Evolutionary conservation across 1,140 invertebrate species (phyloP).

Genomic region (Tetraneura akinire): DNA sequence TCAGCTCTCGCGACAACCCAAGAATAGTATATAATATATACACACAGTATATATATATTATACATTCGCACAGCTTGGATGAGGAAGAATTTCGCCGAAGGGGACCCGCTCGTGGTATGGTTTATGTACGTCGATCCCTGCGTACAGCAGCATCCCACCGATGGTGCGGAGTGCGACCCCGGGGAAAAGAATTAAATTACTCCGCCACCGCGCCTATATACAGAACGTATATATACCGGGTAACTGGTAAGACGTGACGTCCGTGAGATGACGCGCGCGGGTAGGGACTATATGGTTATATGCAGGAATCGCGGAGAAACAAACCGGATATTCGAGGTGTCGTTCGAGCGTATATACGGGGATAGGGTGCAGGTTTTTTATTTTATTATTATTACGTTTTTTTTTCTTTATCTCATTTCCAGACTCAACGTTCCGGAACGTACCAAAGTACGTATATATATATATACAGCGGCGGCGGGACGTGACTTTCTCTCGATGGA

Average conservation of each 20-base stretch:
- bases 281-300: background rate
- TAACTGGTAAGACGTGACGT: background rate
- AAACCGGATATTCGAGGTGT: slow-evolving; percentile 48
- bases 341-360: background rate
- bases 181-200: slow-evolving; percentile 51
- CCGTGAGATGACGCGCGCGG: background rate
- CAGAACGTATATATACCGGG: background rate
- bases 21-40: slow-evolving; percentile 26
- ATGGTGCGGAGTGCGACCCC: background rate
- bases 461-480: background rate
- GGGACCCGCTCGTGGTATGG: slow-evolving; percentile 25
- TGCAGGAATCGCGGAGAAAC: slow-evolving; percentile 25
- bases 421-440: slow-evolving; percentile 9
- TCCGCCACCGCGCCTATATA: background rate
- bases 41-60: background rate
- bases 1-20: slow-evolving; percentile 42
- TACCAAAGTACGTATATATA: background rate
- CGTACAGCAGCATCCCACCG: background rate
- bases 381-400: background rate
- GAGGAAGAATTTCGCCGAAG: slow-evolving; percentile 35
- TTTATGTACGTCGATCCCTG: slow-evolving; percentile 15
- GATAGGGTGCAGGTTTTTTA: slow-evolving; percentile 11
- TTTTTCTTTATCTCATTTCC: background rate
- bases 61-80: background rate
- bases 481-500: slow-evolving; percentile 7